phyloP scores from a whole-genome alignment of 2,888 invertebrate genomes.

The Chalcis sispes region DNA sequence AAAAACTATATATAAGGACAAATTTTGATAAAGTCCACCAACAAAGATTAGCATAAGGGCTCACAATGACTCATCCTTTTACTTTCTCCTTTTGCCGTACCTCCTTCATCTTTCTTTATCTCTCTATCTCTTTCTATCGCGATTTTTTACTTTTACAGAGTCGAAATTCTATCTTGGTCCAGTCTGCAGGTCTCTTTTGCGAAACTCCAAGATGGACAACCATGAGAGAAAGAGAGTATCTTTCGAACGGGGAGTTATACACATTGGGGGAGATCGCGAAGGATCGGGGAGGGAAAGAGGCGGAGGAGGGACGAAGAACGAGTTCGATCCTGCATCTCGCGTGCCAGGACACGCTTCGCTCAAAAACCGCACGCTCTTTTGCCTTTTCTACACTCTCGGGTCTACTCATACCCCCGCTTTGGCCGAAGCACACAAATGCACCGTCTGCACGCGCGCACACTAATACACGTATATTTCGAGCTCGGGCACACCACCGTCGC shows the following conservation, averaged over 20 bases:
- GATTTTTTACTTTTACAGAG: slow-evolving; percentile 17
- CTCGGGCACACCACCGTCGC: too few species aligned
- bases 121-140: background rate
- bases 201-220: slow-evolving; percentile 27
- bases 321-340: slow-evolving; percentile 70
- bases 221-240: background rate
- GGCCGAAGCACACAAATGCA: too few species aligned
- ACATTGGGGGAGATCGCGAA: slow-evolving; percentile 62
- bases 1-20: too few species aligned
- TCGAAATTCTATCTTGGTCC: slow-evolving; percentile 32
- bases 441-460: background rate
- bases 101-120: background rate
- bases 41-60: too few species aligned
- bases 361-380: slow-evolving; percentile 61
- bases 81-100: slow-evolving; percentile 18
- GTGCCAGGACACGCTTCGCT: slow-evolving; percentile 71
- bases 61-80: slow-evolving; percentile 15
- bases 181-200: slow-evolving; percentile 15
- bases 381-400: slow-evolving; percentile 52
- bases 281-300: slow-evolving; percentile 50
- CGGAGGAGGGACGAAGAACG: slow-evolving; percentile 55
- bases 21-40: too few species aligned
- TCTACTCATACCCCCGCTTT: too few species aligned
- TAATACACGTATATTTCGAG: background rate
- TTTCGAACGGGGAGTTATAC: slow-evolving; percentile 15